These are phyloP conservation scores for Harmothoe impar DNA, from an alignment of 2,888 invertebrate genomes.

Conservation along the genomic window DNA sequence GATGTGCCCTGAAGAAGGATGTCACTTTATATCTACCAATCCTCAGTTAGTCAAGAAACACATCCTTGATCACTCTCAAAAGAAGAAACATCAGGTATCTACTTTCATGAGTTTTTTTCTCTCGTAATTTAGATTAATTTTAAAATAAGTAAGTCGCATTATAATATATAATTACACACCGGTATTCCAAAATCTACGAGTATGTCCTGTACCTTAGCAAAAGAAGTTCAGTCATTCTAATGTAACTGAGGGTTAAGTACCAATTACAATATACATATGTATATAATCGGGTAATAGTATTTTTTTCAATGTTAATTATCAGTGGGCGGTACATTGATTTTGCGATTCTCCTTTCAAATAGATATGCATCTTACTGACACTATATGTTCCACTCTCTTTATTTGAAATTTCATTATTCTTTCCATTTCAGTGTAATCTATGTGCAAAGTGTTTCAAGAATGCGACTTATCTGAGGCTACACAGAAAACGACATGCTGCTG, in stretches of 20 bases:
- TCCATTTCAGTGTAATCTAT: not conserved
- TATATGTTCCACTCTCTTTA: not conserved
- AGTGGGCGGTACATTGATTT: no score
- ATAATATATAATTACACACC: not conserved
- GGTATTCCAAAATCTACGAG: not conserved
- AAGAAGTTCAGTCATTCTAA: no score
- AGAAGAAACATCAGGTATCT: not conserved
- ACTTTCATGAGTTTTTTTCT: not conserved
- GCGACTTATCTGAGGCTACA: not conserved
- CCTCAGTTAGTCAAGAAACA: not conserved
- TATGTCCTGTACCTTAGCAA: no score
- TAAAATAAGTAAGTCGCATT: not conserved
- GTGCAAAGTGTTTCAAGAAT: not conserved
- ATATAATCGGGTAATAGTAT: no score
- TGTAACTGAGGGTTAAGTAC: not conserved
- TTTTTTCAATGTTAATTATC: no score
- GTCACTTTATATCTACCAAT: not conserved
- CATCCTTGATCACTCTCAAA: not conserved
- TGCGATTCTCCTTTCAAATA: not conserved
- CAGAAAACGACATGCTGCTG: not conserved
- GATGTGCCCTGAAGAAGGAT: not conserved
- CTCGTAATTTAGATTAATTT: not conserved
- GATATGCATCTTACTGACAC: not conserved
- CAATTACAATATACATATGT: no score
- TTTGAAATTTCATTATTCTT: not conserved